Conservation (phyloP, 2,113 vertebrate genomes). For the Thalassoma bifasciatum region DNA sequence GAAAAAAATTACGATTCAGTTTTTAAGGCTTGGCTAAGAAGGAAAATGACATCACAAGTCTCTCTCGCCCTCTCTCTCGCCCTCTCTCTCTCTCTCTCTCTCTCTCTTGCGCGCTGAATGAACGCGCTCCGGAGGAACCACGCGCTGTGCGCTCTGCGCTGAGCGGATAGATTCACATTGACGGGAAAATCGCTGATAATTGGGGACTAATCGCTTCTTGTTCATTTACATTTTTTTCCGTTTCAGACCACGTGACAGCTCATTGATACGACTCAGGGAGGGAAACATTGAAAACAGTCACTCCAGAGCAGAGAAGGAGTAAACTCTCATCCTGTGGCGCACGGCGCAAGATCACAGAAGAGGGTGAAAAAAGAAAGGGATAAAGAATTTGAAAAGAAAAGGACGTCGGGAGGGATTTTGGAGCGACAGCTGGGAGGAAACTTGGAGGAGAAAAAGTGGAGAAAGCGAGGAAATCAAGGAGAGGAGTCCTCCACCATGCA, state of each 20-base stretch:
- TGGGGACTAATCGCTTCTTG: background rate
- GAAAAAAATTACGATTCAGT: background rate
- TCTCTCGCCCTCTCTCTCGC: background rate
- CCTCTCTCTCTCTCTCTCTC: background rate
- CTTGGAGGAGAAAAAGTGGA: constrained; percentile 16
- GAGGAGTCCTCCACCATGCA: constrained; percentile 44
- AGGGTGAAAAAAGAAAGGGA: background rate
- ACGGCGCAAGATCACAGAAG: background rate
- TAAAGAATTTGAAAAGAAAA: background rate
- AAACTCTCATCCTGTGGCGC: background rate
- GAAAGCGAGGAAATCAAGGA: background rate
- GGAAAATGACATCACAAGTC: constrained; percentile 51
- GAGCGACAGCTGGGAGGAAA: constrained; percentile 5
- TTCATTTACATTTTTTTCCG: background rate
- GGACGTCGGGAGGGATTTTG: constrained; percentile 9
- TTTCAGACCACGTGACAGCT: background rate
- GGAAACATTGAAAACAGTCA: background rate
- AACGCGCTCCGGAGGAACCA: constrained; percentile 1
- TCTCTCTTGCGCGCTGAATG: constrained; percentile 4
- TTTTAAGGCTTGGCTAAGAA: constrained; percentile 40
- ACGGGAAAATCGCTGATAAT: too few relatives aligned
- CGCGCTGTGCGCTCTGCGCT: background rate
- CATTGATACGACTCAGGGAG: background rate
- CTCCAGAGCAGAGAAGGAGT: background rate
- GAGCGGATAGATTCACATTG: background rate